These are phyloP conservation scores for Phytoseiulus persimilis DNA, from an alignment of 2,888 invertebrate genomes.

Conservation along the genomic window DNA sequence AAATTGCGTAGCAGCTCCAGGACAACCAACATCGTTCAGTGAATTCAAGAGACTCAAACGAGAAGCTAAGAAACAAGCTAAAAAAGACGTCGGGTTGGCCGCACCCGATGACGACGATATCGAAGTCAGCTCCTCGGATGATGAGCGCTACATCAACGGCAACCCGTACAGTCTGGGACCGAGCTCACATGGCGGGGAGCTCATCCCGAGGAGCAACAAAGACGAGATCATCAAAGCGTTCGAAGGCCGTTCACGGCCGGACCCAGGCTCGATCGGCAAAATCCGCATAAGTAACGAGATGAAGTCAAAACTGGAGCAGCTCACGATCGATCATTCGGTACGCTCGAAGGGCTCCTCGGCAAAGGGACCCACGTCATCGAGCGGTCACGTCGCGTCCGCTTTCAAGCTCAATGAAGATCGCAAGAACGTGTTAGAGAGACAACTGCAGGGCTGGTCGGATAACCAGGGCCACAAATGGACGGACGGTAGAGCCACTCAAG, in stretches of 20 bases:
- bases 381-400: conserved; percentile 49
- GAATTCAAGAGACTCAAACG: conserved; percentile 61
- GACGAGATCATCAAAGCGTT: conserved; percentile 42
- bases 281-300: conserved; percentile 81
- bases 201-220: neutral
- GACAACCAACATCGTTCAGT: conserved; percentile 59
- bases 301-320: conserved; percentile 71
- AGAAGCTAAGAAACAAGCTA: conserved; percentile 43
- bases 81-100: conserved; percentile 38
- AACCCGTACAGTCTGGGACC: conserved; percentile 9
- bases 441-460: conserved; percentile 53
- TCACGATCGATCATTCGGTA: conserved; percentile 78
- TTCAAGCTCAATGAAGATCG: conserved; percentile 74
- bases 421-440: conserved; percentile 73
- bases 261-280: conserved; percentile 80
- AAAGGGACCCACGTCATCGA: conserved; percentile 41
- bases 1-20: conserved; percentile 51
- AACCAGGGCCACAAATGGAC: conserved; percentile 41
- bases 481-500: conserved; percentile 39
- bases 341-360: conserved; percentile 52
- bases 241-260: conserved; percentile 61
- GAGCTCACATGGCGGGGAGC: neutral
- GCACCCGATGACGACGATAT: conserved; percentile 28
- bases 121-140: conserved; percentile 36
- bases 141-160: conserved; percentile 42